phyloP scores from a whole-genome alignment of 2,113 vertebrate genomes.

The Neomonachus schauinslandi region DNA sequence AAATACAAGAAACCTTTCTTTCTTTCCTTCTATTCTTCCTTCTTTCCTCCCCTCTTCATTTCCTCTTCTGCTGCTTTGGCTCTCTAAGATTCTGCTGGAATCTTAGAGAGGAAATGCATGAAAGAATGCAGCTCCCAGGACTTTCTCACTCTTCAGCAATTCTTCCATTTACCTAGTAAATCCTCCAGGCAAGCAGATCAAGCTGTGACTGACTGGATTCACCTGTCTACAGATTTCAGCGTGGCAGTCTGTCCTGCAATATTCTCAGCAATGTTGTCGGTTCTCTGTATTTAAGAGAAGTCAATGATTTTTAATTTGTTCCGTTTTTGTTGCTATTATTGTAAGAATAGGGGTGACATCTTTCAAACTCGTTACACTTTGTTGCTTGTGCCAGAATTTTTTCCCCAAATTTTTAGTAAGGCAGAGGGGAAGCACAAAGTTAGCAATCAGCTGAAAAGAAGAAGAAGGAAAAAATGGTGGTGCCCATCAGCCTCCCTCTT shows the following conservation, averaged over 20 bases:
- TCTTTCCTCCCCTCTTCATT: neutral
- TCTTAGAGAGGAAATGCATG: neutral
- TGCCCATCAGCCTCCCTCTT: accelerated
- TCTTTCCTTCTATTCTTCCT: neutral
- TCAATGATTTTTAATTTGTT: neutral
- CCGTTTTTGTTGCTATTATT: neutral
- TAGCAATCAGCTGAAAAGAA: too few species aligned
- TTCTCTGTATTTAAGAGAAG: neutral
- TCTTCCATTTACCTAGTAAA: neutral
- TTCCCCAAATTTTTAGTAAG: neutral
- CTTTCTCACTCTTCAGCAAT: too few species aligned
- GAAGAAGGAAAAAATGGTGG: neutral
- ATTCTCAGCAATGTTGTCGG: accelerated
- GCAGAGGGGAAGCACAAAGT: neutral
- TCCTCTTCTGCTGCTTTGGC: neutral
- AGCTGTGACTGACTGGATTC: too few species aligned
- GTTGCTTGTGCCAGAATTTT: neutral
- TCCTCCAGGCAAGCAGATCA: too few species aligned
- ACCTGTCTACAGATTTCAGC: neutral
- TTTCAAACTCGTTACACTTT: neutral
- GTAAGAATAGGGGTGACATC: too few species aligned
- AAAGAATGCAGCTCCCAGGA: too few species aligned
- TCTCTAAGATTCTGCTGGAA: neutral
- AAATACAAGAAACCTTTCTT: neutral
- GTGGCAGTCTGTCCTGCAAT: accelerated